Evolutionary conservation across 2,113 vertebrate species (phyloP).

Genomic region (Poicephalus gulielmi): DNA sequence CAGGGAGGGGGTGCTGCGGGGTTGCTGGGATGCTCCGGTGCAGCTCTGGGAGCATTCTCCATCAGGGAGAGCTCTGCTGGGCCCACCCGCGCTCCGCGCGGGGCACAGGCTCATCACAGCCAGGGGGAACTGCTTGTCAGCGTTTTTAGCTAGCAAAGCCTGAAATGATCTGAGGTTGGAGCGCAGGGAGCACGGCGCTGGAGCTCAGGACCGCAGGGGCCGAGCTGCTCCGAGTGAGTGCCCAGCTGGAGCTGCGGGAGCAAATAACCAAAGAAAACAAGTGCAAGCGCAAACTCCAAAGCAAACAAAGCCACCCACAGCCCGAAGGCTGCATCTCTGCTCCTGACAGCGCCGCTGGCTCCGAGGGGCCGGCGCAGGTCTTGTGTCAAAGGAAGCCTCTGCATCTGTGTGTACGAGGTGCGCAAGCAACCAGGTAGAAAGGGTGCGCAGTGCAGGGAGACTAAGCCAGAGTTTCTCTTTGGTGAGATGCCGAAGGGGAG

Average conservation of each 20-base stretch:
- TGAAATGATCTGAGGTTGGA: not conserved
- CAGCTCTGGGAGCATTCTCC: not conserved
- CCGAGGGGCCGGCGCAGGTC: accelerated
- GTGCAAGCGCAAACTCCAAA: not conserved
- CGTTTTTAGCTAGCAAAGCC: not conserved
- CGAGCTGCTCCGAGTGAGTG: not conserved
- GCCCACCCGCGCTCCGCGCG: not conserved
- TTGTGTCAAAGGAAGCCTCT: not conserved
- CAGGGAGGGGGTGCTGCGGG: not conserved
- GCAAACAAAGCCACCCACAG: not conserved
- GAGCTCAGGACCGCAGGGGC: not conserved
- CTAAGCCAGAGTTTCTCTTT: not conserved
- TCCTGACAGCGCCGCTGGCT: not conserved
- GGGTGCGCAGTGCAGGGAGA: not conserved
- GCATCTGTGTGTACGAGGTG: not conserved
- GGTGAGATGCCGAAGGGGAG: not conserved
- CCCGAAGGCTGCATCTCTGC: not conserved
- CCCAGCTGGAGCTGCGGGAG: not conserved
- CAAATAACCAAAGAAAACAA: not conserved
- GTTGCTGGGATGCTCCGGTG: not conserved
- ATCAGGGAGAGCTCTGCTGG: accelerated
- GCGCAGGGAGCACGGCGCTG: not conserved
- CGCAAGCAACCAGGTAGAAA: not conserved
- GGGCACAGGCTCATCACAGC: not conserved
- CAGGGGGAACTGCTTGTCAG: not conserved